Evolutionary conservation across 2,797 vertebrate genomes (phyloP).

Genomic region (Discoglossus pictus): DNA sequence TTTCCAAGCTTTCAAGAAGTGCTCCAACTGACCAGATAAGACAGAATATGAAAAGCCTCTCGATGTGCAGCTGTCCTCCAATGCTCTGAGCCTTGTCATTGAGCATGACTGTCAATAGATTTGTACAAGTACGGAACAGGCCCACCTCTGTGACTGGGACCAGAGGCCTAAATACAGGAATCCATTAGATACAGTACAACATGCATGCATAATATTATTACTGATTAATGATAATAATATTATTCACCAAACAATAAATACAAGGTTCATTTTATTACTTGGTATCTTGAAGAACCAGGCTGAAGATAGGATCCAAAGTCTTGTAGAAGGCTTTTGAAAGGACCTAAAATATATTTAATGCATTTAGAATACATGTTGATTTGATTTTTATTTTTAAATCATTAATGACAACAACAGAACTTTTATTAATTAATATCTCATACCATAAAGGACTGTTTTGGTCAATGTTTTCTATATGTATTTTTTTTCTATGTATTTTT

Average conservation of each 20-base stretch:
- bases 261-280: slow-evolving; percentile 29
- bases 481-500: no score
- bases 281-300: slow-evolving; percentile 38
- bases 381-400: no score
- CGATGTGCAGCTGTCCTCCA: slow-evolving; percentile 50
- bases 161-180: slow-evolving; percentile 21
- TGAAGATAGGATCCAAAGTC: slow-evolving; percentile 50
- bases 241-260: no score
- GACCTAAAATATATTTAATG: slow-evolving; percentile 45
- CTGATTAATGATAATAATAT: no score
- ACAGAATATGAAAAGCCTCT: slow-evolving; percentile 49
- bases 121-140: slow-evolving; percentile 42
- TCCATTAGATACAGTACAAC: no score
- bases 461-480: no score
- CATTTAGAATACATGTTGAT: no score
- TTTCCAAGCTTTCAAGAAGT: slow-evolving; percentile 32
- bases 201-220: no score
- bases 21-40: slow-evolving; percentile 48
- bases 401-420: no score
- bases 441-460: no score
- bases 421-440: no score
- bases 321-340: slow-evolving; percentile 50
- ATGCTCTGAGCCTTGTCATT: slow-evolving; percentile 52
- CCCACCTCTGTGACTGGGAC: slow-evolving; percentile 50
- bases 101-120: slow-evolving; percentile 40